These are phyloP conservation scores for Drosophila yakuba DNA, from an alignment of 1,140 invertebrate species.

Conservation along the genomic window DNA sequence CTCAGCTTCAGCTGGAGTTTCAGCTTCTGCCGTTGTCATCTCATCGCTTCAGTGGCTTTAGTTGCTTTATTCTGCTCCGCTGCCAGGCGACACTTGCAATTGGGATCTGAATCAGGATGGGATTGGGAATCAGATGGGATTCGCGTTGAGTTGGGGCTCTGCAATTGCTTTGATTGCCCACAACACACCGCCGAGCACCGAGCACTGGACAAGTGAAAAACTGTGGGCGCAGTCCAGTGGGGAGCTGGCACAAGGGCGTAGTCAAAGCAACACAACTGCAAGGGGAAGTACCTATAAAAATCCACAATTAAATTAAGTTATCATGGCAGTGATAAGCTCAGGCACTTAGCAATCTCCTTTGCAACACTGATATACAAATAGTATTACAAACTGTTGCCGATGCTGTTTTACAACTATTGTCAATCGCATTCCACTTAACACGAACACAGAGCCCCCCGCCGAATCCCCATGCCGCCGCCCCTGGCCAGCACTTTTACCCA, in stretches of 20 bases:
- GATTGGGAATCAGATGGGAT: slow-evolving; percentile 2
- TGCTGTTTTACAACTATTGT: slow-evolving; percentile 30
- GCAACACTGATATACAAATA: neutral
- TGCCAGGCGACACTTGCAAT: slow-evolving; percentile 63
- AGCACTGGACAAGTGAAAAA: slow-evolving; percentile 41
- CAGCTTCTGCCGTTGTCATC: slow-evolving; percentile 31
- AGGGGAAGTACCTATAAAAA: neutral
- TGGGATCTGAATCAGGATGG: slow-evolving; percentile 31
- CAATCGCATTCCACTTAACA: slow-evolving; percentile 31
- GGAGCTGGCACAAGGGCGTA: slow-evolving; percentile 19
- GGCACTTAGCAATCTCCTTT: neutral
- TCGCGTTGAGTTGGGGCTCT: slow-evolving; percentile 23
- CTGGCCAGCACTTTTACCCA: slow-evolving; percentile 58
- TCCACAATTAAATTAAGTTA: neutral
- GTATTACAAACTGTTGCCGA: slow-evolving; percentile 18
- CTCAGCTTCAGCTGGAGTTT: slow-evolving; percentile 11
- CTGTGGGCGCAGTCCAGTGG: slow-evolving; percentile 59
- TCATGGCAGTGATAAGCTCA: neutral
- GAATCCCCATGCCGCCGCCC: slow-evolving; percentile 16
- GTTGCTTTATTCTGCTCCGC: slow-evolving; percentile 18
- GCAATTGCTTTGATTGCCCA: slow-evolving; percentile 80
- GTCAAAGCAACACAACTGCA: slow-evolving; percentile 2
- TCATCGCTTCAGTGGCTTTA: slow-evolving; percentile 23
- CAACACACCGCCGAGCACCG: slow-evolving; percentile 58
- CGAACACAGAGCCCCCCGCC: slow-evolving; percentile 6